Evolutionary conservation across 2,888 invertebrate species (phyloP).

Genomic region (Monochamus alternatus): DNA sequence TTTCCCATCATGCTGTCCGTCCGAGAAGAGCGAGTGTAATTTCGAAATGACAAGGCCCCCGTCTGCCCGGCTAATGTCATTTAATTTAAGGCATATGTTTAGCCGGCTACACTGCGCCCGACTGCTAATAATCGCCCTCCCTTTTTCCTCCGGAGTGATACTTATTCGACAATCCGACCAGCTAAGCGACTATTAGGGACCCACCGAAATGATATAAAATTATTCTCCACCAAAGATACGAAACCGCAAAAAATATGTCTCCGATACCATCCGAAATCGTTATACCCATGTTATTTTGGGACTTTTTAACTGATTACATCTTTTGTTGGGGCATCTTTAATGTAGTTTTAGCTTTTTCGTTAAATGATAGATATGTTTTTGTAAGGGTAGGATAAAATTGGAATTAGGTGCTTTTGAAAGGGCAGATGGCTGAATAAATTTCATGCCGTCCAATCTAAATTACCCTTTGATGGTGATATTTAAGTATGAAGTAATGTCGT

Average conservation of each 20-base stretch:
- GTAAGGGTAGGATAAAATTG: background rate
- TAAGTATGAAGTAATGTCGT: too few species aligned
- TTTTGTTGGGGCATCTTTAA: conserved; percentile 18
- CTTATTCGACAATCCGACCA: conserved; percentile 53
- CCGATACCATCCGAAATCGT: conserved; percentile 55
- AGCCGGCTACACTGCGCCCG: conserved; percentile 47
- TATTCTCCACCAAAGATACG: conserved; percentile 54
- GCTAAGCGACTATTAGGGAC: conserved; percentile 60
- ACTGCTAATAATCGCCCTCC: conserved; percentile 47
- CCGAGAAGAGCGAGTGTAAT: conserved; percentile 48
- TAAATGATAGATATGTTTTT: conserved; percentile 12
- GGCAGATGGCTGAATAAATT: background rate
- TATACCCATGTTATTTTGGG: conserved; percentile 48
- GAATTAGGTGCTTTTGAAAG: background rate
- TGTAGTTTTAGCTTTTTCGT: conserved; percentile 18
- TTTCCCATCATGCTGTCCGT: conserved; percentile 47
- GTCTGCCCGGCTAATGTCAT: conserved; percentile 64
- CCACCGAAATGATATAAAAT: conserved; percentile 62
- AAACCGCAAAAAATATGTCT: conserved; percentile 62
- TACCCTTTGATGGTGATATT: too few species aligned
- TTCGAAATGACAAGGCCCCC: conserved; percentile 63
- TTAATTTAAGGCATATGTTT: conserved; percentile 67
- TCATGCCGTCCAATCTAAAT: too few species aligned
- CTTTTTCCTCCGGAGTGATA: conserved; percentile 46
- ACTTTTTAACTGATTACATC: conserved; percentile 45